Evolutionary conservation across 2,797 vertebrate genomes (phyloP), one percentile per base, ranked within the genome.

Genomic region (Coregonus ussuriensis): DNA sequence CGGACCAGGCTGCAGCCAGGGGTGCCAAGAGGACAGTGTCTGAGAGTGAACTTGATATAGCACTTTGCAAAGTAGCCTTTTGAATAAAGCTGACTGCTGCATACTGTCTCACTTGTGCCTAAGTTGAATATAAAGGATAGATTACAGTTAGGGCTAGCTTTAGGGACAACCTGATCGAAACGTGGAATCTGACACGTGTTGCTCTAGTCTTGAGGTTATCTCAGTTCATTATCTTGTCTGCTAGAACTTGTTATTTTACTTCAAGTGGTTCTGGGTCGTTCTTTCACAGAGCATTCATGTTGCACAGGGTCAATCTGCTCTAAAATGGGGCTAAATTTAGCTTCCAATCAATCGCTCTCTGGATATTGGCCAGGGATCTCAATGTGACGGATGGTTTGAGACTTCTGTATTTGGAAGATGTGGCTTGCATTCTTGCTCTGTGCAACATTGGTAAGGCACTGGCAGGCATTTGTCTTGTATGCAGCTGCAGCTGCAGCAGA

Each of bases 71-170:
- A 72, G 77, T 68, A 73, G 69, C 72, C 52, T 59, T 71, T 72
- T 41, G 13, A 74, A 63, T 72, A 75, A 70, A 5, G 81, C 77
- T 77, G 81, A 77, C 83, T 81, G 80, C 82, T 83, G 82, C 87
- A 84, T 87, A 83, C 71, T 80, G 81, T 77, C 41, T 72, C 37
- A 79, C 74, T 53, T 0, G 37, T 13, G 37, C 18, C 13, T 16
- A 18, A 66, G 69, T 69, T 31, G 15, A 69, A 11, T 1, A 56
- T 54, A 72, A 70, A 1, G 1, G 4, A 21, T 51, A 33, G 14
- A 4, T 21, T 68, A 41, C 77, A 25, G 53, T 9, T 47, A 70
- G 52, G 29, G 5, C 25, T 54, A 54, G 35, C 35, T 52, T 29
- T 52, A 71, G 29, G 37, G 35, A n/a, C 14, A 53, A 14, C 41